Base-by-base conservation (phyloP, 2,888 invertebrate species). In the Prosopocoilus inquinatus region DNA sequence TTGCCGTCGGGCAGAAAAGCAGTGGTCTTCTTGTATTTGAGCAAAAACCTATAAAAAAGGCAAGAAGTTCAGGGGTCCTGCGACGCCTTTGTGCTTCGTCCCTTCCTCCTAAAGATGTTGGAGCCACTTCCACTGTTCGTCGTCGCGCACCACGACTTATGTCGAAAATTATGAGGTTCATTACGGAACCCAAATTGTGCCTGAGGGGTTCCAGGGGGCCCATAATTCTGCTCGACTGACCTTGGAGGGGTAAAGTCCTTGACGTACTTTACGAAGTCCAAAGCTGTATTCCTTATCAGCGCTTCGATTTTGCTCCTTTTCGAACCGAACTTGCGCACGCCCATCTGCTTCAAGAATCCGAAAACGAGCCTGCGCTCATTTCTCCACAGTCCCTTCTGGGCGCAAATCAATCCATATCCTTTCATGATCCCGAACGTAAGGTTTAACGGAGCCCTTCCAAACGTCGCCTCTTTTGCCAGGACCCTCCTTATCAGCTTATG, bases 371-470 rank as follows among this genome's bases (percentile, higher is more conserved):
- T n/a, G n/a, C n/a, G n/a, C n/a, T n/a, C n/a, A n/a, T n/a, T n/a
- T n/a, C n/a, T n/a, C n/a, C n/a, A n/a, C n/a, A n/a, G n/a, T n/a
- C n/a, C n/a, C n/a, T n/a, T n/a, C n/a, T n/a, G n/a, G n/a, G n/a
- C n/a, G n/a, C n/a, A n/a, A n/a, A n/a, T n/a, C n/a, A n/a, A n/a
- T n/a, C 94, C 94, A 72, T 89, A 87, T 64, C 94, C 93, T 57
- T 88, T 81, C 89, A 94, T 91, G 57, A 94, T 89, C 33, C 92
- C 93, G 70, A 92, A 91, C 0, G 93, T 92, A 45, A 94, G 75
- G 72, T 85, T 90, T 1, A 94, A 81, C 1, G 93, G 92, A 0
- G 94, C 92, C 59, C 91, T 80, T 9, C 90, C 92, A 2, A 88
- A 80, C 62, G 90, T 86, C 2, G 76, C 82, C 36, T 90, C 89